Evolutionary conservation across 1,140 invertebrate genomes (phyloP).

Genomic region (Augochlora pura): DNA sequence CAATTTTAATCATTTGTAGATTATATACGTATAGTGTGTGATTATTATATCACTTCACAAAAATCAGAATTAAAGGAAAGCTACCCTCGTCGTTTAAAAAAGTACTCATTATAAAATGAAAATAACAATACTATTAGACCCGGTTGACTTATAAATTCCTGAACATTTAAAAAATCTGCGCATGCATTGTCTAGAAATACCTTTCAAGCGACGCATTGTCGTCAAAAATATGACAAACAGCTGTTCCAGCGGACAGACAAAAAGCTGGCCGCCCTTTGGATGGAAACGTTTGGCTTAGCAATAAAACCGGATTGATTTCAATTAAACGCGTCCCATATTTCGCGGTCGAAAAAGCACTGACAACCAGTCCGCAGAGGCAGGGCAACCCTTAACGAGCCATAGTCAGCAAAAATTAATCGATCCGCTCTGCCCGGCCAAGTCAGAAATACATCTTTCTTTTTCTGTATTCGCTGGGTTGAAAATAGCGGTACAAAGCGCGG

Average conservation of each 20-base stretch:
- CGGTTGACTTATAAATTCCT: no score
- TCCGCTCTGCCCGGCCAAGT: neutral
- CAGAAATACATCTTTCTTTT: constrained; percentile 1
- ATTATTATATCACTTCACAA: no score
- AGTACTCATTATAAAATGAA: no score
- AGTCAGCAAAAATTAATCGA: constrained; percentile 31
- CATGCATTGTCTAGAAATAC: no score
- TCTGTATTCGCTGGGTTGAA: neutral
- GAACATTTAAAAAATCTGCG: no score
- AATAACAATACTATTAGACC: no score
- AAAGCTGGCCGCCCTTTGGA: neutral
- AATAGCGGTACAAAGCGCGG: neutral
- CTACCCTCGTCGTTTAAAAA: no score
- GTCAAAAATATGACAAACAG: neutral
- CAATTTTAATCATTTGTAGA: no score
- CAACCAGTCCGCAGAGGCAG: neutral
- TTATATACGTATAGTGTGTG: no score
- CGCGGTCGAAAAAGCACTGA: constrained; percentile 3
- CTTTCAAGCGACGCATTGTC: no score
- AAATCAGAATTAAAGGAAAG: no score
- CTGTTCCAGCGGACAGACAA: neutral
- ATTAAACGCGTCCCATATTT: constrained; percentile 37
- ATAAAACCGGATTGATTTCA: constrained; percentile 29
- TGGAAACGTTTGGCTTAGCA: constrained; percentile 7
- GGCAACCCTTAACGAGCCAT: constrained; percentile 8